These are phyloP conservation scores for Netelia fuscicornis DNA, from an alignment of 2,888 invertebrate genomes.

Conservation along the genomic window DNA sequence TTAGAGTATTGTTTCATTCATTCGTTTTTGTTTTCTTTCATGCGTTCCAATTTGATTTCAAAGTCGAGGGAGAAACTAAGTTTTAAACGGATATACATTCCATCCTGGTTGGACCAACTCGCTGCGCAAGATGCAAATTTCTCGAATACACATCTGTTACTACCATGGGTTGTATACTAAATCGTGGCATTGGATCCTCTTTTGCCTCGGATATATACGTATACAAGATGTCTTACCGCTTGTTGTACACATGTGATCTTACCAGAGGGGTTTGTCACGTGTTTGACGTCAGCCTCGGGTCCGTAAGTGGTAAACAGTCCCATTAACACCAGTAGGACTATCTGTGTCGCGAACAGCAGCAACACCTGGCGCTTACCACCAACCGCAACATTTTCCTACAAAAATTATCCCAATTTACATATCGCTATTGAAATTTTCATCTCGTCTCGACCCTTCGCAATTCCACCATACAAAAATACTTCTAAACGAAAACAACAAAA, in stretches of 20 bases:
- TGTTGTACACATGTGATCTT: conserved; percentile 53
- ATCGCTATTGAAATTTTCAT: conserved; percentile 6
- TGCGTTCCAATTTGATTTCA: not conserved
- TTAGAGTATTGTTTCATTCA: too few relatives aligned
- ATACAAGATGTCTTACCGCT: not conserved
- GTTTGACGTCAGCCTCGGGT: conserved; percentile 77
- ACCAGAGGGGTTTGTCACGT: conserved; percentile 72
- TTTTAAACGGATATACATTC: conserved; percentile 31
- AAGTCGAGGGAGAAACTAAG: not conserved
- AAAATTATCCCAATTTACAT: conserved; percentile 27
- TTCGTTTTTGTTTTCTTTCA: not conserved
- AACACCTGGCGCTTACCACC: conserved; percentile 80
- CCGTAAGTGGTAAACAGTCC: conserved; percentile 86
- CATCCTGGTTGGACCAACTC: conserved; percentile 15
- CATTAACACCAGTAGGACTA: conserved; percentile 85
- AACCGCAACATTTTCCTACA: conserved; percentile 33
- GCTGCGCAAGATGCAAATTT: conserved; percentile 38
- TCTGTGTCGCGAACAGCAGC: conserved; percentile 85
- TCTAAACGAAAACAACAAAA: conserved; percentile 20
- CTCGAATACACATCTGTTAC: conserved; percentile 24
- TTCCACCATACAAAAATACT: conserved; percentile 21
- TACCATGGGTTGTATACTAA: conserved; percentile 25
- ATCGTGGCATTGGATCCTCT: conserved; percentile 10
- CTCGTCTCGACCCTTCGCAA: conserved; percentile 11
- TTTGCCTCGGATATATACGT: conserved; percentile 9